Evolutionary conservation across 2,888 invertebrate genomes (phyloP).

Genomic region (Copidosoma aretas): DNA sequence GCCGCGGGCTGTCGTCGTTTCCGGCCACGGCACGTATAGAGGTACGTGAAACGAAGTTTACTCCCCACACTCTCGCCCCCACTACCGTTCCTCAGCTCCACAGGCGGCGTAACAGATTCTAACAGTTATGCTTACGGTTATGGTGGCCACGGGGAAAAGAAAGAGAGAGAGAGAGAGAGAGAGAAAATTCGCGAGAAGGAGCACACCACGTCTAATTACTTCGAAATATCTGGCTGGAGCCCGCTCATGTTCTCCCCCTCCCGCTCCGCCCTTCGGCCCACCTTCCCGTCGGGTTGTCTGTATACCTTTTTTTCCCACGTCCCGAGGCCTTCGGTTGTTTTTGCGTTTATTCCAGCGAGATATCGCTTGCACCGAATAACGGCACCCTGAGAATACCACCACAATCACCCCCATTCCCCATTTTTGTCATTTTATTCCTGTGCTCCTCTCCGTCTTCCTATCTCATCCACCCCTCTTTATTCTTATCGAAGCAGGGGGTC

Average conservation of each 20-base stretch:
- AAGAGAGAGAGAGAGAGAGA: conserved; percentile 15
- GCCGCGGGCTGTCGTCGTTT: conserved; percentile 16
- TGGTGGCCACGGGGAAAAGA: conserved; percentile 42
- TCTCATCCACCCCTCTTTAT: neutral
- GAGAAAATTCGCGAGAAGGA: conserved; percentile 8
- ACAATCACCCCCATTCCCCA: neutral
- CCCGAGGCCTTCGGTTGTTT: conserved; percentile 18
- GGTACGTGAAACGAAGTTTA: no score
- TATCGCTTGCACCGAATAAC: conserved; percentile 26
- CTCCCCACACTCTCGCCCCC: neutral
- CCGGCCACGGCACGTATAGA: no score
- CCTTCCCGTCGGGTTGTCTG: neutral
- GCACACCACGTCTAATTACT: conserved; percentile 53
- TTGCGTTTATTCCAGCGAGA: conserved; percentile 36
- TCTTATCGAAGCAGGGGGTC: neutral
- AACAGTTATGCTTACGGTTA: conserved; percentile 58
- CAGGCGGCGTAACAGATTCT: conserved; percentile 55
- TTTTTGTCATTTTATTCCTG: neutral
- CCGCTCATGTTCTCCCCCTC: neutral
- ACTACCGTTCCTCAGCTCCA: neutral
- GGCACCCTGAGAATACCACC: neutral
- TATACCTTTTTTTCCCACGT: conserved; percentile 5
- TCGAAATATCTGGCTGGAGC: conserved; percentile 43
- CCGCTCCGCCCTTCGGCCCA: neutral
- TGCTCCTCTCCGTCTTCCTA: neutral